A percentile compares a stretch with the other conserved stretches of the same genome.
These are phyloP conservation scores for Oryctes rhinoceros DNA, from an alignment of 1,140 invertebrate genomes.

Conservation along the genomic window DNA sequence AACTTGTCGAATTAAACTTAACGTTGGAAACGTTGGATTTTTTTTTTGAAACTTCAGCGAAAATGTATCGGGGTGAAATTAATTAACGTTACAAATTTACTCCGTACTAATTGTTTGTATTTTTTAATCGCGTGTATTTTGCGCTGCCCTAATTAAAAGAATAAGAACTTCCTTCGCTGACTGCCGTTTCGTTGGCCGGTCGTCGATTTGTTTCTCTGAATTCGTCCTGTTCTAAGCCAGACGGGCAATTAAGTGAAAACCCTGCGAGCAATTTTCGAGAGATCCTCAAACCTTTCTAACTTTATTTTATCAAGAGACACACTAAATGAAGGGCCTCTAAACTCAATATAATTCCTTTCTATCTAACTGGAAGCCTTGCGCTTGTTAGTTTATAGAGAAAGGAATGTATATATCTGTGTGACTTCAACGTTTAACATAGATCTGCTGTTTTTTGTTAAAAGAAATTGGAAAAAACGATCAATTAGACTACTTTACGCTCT, in stretches of 20 bases:
- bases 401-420: too few relatives aligned
- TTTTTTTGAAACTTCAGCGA: neutral
- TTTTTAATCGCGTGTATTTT: constrained; percentile 14
- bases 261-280: constrained; percentile 13
- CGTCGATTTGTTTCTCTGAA: neutral
- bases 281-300: neutral
- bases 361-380: neutral
- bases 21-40: neutral
- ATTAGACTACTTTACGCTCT: too few relatives aligned
- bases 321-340: neutral
- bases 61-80: neutral
- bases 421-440: too few relatives aligned
- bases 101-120: neutral
- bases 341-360: neutral
- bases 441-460: too few relatives aligned
- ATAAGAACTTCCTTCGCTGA: neutral
- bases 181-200: neutral
- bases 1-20: neutral
- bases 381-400: too few relatives aligned
- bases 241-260: constrained; percentile 16
- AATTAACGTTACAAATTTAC: constrained; percentile 15
- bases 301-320: constrained; percentile 3
- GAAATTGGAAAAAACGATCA: too few relatives aligned
- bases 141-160: constrained; percentile 2
- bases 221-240: neutral